Conservation (phyloP, 2,888 invertebrate genomes). For the Crioceris asparagi region DNA sequence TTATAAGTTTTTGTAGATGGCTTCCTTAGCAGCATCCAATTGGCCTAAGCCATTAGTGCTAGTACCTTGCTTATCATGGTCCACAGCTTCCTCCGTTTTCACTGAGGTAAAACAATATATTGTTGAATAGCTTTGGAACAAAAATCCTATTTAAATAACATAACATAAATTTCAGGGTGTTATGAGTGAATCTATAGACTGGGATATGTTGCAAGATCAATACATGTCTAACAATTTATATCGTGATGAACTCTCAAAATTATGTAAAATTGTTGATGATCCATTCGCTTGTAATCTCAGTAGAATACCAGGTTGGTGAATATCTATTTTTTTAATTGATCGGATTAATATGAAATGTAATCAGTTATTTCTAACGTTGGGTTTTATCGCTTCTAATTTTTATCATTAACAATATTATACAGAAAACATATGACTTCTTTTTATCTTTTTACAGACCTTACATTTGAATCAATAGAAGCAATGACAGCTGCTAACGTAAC, state of each 20-base stretch:
- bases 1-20: conserved; percentile 66
- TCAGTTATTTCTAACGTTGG: no score
- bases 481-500: conserved; percentile 20
- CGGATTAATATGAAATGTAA: no score
- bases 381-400: no score
- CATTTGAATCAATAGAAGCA: conserved; percentile 10
- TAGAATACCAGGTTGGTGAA: conserved; percentile 25
- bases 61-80: conserved; percentile 95
- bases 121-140: no score
- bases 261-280: conserved; percentile 71
- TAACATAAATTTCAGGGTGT: conserved; percentile 62
- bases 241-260: conserved; percentile 74
- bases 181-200: conserved; percentile 89
- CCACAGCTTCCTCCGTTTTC: conserved; percentile 92
- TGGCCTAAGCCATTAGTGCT: conserved; percentile 91
- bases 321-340: neutral
- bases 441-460: conserved; percentile 21
- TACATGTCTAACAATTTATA: conserved; percentile 72
- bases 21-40: conserved; percentile 89
- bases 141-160: conserved; percentile 1
- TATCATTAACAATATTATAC: no score
- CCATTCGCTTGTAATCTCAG: conserved; percentile 32
- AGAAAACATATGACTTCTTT: no score
- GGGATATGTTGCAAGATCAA: conserved; percentile 83
- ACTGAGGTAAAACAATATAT: conserved; percentile 54